These are phyloP conservation scores for Salvator merianae DNA, from an alignment of 2,113 vertebrate species.

Conservation along the genomic window DNA sequence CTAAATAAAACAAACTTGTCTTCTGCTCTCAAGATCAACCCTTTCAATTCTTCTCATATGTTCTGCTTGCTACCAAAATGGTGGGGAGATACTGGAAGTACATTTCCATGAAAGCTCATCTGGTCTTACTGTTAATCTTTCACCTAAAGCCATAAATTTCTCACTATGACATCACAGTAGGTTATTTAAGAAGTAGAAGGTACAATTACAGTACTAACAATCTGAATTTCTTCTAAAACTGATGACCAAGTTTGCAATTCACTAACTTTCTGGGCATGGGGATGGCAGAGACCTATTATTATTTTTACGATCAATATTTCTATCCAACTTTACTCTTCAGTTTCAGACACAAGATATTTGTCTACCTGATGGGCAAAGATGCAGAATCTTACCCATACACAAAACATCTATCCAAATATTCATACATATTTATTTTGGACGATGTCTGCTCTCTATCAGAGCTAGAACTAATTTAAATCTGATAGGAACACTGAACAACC, in stretches of 20 bases:
- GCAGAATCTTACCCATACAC: not conserved
- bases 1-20: not conserved
- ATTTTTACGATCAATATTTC: not conserved
- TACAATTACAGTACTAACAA: not conserved
- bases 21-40: not conserved
- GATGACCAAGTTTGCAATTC: not conserved
- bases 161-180: constrained; percentile 8
- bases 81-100: not conserved
- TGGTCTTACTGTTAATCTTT: constrained; percentile 8
- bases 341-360: not conserved
- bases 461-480: not conserved
- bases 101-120: constrained; percentile 10
- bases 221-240: not conserved
- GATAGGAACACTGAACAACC: not conserved
- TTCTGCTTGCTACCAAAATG: not conserved
- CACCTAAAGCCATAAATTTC: constrained; percentile 7
- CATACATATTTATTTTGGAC: too few species aligned
- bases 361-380: not conserved
- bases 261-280: not conserved
- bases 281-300: not conserved
- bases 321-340: not conserved
- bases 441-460: too few species aligned
- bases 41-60: not conserved
- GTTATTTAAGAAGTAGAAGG: not conserved
- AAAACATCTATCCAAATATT: too few species aligned